Conservation (phyloP, 2,888 invertebrate species). For the Pollenia angustigena region DNA sequence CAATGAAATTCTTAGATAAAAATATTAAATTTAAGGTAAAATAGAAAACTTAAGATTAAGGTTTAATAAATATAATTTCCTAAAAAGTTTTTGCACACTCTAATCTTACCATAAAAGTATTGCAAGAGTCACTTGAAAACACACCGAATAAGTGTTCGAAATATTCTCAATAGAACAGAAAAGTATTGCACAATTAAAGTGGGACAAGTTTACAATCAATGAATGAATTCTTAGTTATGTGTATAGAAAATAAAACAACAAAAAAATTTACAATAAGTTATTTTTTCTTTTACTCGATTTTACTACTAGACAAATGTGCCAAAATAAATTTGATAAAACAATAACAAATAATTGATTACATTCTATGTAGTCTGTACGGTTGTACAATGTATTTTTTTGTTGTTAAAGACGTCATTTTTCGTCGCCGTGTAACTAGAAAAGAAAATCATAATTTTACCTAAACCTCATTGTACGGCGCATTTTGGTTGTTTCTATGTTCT, state of each 20-base stretch:
- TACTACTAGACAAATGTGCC: constrained; percentile 46
- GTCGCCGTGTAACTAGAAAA: constrained; percentile 27
- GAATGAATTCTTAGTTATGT: constrained; percentile 44
- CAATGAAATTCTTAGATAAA: neutral
- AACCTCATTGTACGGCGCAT: constrained; percentile 1
- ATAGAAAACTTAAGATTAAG: neutral
- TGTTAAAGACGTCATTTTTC: constrained; percentile 44
- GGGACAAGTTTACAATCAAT: constrained; percentile 64
- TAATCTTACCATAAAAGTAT: constrained; percentile 41
- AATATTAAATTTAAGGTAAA: neutral
- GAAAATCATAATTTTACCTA: neutral
- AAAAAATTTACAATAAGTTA: constrained; percentile 29
- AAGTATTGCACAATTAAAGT: constrained; percentile 51
- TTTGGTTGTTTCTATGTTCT: too few species aligned
- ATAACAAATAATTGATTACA: neutral
- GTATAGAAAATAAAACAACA: constrained; percentile 5
- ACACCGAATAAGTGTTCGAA: constrained; percentile 8
- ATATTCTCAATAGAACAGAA: constrained; percentile 32
- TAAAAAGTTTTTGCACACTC: constrained; percentile 2
- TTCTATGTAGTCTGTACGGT: neutral
- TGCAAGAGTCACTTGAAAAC: constrained; percentile 46
- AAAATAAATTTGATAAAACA: constrained; percentile 29
- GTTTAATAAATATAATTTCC: neutral
- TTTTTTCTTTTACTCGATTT: constrained; percentile 13
- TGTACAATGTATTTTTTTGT: constrained; percentile 28